Evolutionary conservation across 2,797 vertebrate genomes (phyloP), one percentile per base, ranked within the genome.

Genomic region (Schizopygopsis pylzovi): DNA sequence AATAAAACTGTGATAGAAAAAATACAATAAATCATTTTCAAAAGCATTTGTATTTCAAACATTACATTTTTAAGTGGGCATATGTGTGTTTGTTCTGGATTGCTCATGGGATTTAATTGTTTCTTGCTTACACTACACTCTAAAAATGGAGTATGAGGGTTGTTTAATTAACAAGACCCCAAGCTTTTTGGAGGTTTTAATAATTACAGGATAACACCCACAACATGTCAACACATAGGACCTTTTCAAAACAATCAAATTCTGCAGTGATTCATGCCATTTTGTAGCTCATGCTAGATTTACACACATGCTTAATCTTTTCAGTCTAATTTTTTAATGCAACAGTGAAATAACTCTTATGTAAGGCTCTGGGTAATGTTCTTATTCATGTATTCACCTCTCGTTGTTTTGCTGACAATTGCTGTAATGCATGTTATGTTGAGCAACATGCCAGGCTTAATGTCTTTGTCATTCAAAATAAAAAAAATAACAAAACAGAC

Each of bases 141-240:
- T 75, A 80, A 73, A 71, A 85, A 81, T 52, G 43, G 16, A 85
- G 54, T 47, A 63, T 3, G 22, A 52, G 67, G 41, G 52, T 37
- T 85, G 83, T 79, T 85, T 72, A 80, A 85, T 72, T 39, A 85
- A 79, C 75, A 41, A 49, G 25, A 45, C 28, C 56, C 22, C 6
- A n/a, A n/a, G 45, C 81, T 85, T 47, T 77, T 67, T 59, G 56
- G 9, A 77, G 52, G 28, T 12, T 39, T 68, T 16, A 16, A 79
- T 47, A 81, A 52, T 73, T 54, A 75, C 28, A 16, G 25, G 10
- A 68, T n/a, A 37, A 85, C 63, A 65, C 39, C 65, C 73, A 72
- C 80, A 79, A 78, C 25, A 87, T 56, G 79, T 85, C 22, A 75
- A 82, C 70, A 81, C n/a, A 28, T 49, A 67, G 75, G 77, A 73